A percentile compares a stretch with the other conserved stretches of the same genome.
Evolutionary conservation across 1,140 invertebrate genomes (phyloP).

Genomic region (Nautilus pompilius): DNA sequence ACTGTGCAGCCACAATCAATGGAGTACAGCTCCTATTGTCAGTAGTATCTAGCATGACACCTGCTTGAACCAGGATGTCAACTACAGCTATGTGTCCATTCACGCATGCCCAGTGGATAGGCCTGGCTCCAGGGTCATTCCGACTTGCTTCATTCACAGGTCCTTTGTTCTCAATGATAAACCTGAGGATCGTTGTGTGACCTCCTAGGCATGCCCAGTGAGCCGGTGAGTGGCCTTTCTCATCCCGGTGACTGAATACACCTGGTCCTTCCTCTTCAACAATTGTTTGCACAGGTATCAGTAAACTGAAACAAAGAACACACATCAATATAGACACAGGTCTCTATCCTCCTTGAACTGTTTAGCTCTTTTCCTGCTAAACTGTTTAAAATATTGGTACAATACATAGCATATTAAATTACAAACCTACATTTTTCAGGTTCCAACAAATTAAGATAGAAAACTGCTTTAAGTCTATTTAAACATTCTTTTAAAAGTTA

Average conservation of each 20-base stretch:
- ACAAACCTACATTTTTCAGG: too few species aligned
- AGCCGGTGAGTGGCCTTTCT: slow-evolving; percentile 87
- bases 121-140: slow-evolving; percentile 81
- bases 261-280: slow-evolving; percentile 40
- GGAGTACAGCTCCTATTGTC: slow-evolving; percentile 89
- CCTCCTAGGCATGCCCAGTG: slow-evolving; percentile 89
- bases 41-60: slow-evolving; percentile 82
- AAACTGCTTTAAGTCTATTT: too few species aligned
- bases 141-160: slow-evolving; percentile 81
- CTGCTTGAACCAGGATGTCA: slow-evolving; percentile 73
- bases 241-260: slow-evolving; percentile 63
- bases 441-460: too few species aligned
- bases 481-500: too few species aligned
- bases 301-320: slow-evolving; percentile 34
- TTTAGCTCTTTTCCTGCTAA: too few species aligned
- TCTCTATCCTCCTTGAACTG: too few species aligned
- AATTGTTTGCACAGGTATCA: slow-evolving; percentile 47
- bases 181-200: slow-evolving; percentile 60
- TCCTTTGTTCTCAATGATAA: slow-evolving; percentile 74
- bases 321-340: background rate
- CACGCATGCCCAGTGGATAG: slow-evolving; percentile 88
- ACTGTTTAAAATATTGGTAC: too few species aligned
- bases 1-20: slow-evolving; percentile 88
- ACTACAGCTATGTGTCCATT: slow-evolving; percentile 79
- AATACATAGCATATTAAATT: too few species aligned